Conservation (phyloP, 2,797 vertebrate species). For the Gymnothorax reevesii region DNA sequence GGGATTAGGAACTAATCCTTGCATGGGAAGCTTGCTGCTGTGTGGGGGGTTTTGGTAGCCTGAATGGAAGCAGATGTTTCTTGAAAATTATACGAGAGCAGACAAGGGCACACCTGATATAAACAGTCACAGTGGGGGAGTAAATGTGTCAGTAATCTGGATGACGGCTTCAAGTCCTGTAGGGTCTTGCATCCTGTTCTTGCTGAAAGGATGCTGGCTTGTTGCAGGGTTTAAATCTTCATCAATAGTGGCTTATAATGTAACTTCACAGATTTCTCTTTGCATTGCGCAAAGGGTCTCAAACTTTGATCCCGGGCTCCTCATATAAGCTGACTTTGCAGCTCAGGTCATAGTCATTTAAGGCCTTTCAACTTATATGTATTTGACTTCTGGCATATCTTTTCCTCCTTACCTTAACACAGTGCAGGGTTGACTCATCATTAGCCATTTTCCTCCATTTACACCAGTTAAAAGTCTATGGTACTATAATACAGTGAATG, state of each 20-base stretch:
- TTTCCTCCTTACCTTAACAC: no score
- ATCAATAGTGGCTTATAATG: not conserved
- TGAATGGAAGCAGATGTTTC: conserved; percentile 9
- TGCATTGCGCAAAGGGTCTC: not conserved
- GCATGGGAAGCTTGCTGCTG: not conserved
- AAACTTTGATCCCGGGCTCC: no score
- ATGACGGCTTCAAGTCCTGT: not conserved
- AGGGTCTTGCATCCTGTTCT: not conserved
- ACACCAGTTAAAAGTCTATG: no score
- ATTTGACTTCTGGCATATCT: no score
- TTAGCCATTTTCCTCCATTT: no score
- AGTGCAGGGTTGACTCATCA: no score
- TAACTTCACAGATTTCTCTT: not conserved
- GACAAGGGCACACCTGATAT: not conserved
- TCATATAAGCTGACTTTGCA: no score
- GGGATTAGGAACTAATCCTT: not conserved
- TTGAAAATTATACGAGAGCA: not conserved
- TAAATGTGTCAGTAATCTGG: not conserved
- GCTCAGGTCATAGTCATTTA: no score
- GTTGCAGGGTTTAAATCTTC: not conserved
- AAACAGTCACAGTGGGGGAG: not conserved
- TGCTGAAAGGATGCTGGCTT: not conserved
- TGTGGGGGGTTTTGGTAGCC: not conserved
- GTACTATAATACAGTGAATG: no score
- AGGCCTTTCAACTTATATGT: no score